Base-by-base conservation (phyloP, 2,113 vertebrate genomes). In the Stegastes partitus region DNA sequence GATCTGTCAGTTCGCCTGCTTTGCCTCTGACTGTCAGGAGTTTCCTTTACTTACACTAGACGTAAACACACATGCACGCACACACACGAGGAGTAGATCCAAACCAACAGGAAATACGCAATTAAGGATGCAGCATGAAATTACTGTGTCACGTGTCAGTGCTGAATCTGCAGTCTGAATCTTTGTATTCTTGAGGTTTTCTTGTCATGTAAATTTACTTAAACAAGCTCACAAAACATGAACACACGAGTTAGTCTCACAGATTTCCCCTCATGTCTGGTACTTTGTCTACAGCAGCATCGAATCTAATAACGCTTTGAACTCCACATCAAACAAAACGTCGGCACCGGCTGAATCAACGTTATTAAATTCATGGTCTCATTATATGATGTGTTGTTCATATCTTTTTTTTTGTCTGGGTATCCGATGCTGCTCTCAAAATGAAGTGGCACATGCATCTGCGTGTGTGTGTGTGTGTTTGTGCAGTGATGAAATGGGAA, bases 1-100 rank as follows among this genome's bases (percentile, higher is more conserved):
- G 77, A 88, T 91, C 77, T 90, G 85, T 87, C 82, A 89, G 75
- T 54, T 79, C 74, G 79, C 79, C 78, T 89, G 80, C 55, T 84
- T 79, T 67, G 71, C 76, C 66, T 87, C 74, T 84, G 37, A 55
- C 75, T 85, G 73, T 89, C 71, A 76, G 63, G 69, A 81, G n/a
- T 74, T 71, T 54, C 49, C 34, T 45, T 16, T 65, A 45, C 68
- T 55, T 74, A 42, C 34, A 50, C 14, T 26, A 42, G 18, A 61
- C 12, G 65, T 22, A 57, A 11, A 34, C 11, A 51, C 1, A 67
- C 26, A 68, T 11, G 19, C 58, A 51, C 18, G n/a, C n/a, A 4
- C 58, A 51, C 18, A 10, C n/a, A 4, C 47, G 1, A 2, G 9
- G 3, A 50, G 18, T 6, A 19, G 16, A 19, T 10, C 7, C 47